phyloP scores from a whole-genome alignment of 2,797 vertebrate species.

The Eulemur albifrons region DNA sequence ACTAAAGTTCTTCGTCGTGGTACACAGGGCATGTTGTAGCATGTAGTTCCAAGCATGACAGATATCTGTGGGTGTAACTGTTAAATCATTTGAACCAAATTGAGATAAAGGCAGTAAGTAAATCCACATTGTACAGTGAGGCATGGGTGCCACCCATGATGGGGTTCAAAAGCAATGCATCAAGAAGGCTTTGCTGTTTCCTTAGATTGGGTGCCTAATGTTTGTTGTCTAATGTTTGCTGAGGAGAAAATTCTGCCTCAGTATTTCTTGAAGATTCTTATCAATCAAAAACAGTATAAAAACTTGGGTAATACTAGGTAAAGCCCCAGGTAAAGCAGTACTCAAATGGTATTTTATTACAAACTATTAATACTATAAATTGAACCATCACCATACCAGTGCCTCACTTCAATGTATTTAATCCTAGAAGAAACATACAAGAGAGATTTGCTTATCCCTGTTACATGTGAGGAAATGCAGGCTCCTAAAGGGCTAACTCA shows the following conservation, averaged over 20 bases:
- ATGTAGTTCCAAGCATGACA: constrained; percentile 33
- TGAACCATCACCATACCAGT: neutral
- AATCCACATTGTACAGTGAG: constrained; percentile 29
- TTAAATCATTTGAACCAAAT: constrained; percentile 38
- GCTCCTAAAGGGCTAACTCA: neutral
- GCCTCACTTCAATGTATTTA: neutral
- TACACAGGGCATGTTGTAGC: constrained; percentile 8
- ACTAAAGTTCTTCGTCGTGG: neutral
- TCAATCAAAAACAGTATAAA: constrained; percentile 32
- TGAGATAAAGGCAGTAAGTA: constrained; percentile 5
- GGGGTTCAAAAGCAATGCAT: constrained; percentile 31
- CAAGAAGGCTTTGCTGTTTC: neutral
- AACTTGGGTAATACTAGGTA: neutral
- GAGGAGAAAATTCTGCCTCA: neutral
- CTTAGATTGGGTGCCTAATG: neutral
- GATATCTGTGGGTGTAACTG: constrained; percentile 46
- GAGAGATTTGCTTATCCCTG: neutral
- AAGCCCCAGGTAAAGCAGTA: neutral
- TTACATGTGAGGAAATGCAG: neutral
- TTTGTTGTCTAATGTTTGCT: neutral
- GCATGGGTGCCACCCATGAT: neutral
- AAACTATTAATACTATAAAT: neutral
- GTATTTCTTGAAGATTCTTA: neutral
- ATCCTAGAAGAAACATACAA: neutral
- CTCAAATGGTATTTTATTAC: neutral